phyloP scores from a whole-genome alignment of 1,140 invertebrate species.

The Saccostrea echinata region DNA sequence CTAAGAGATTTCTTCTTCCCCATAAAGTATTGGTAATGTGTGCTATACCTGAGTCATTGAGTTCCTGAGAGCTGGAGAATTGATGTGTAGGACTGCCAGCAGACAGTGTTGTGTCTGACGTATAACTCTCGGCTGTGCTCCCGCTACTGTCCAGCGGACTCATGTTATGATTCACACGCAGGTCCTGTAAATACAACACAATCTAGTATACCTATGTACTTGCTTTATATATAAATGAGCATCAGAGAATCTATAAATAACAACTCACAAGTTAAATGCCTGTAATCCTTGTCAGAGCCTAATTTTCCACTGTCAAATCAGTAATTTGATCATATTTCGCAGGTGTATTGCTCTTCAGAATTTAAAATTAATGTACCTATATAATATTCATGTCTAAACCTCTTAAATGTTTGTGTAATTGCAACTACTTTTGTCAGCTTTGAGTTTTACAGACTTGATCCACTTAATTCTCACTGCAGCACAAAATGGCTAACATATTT shows the following conservation, averaged over 20 bases:
- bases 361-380: too few species aligned
- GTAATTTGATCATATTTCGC: neutral
- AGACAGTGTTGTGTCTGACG: conserved; percentile 73
- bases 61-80: conserved; percentile 53
- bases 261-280: neutral
- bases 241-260: neutral
- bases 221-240: neutral
- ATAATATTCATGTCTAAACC: too few species aligned
- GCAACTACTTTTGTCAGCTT: neutral
- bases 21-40: too few species aligned
- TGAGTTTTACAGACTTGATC: neutral
- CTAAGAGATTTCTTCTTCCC: too few species aligned
- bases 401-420: too few species aligned
- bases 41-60: conserved; percentile 64
- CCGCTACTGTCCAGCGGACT: conserved; percentile 78
- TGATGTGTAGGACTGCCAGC: conserved; percentile 61
- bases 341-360: neutral
- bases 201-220: too few species aligned
- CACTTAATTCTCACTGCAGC: neutral
- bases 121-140: conserved; percentile 75
- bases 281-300: neutral
- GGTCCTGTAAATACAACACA: conserved; percentile 69
- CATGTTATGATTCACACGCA: conserved; percentile 71
- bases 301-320: neutral
- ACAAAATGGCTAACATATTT: neutral